Base-by-base conservation (phyloP, 2,797 vertebrate species). In the Periparus ater region DNA sequence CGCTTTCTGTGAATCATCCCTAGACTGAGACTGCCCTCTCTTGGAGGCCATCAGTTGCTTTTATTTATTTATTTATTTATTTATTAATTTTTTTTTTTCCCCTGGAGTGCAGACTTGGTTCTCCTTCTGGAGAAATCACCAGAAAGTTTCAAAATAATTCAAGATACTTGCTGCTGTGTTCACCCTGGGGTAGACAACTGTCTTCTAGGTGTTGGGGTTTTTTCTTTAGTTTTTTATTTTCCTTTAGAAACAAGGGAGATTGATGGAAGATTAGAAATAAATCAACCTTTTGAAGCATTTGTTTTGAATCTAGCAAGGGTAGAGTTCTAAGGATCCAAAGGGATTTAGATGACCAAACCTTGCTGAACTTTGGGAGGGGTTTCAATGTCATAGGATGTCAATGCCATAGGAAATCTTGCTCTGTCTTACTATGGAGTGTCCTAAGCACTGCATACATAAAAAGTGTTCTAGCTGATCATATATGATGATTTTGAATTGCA, bases 1-100 rank as follows among this genome's bases (percentile, higher is more conserved):
- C 1, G 0, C 7, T 19, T 22, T 20, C 26, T 55, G 34, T 44
- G 68, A 18, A 5, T 44, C 65, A 86, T 92, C 62, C n/a, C 38
- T 65, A 38, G 91, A 87, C 82, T 67, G 48, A 91, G 48, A 19
- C 53, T 95, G 96, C 96, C 97, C 96, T 93, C 96, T 96, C 40
- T 75, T 95, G 96, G 89, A 82, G 7, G 3, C 19, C 13, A 29
- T 60, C 26, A 47, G 42, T 53, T 71, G 27, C n/a, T 87, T 78
- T 65, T 26, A 9, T 25, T 55, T 20, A 11, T 5, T 13, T 27
- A 16, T 11, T 2, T 23, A 3, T 11, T 16, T 15, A n/a, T n/a
- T n/a, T n/a, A n/a, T n/a, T 9, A 38, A 36, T 36, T 8, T 13
- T 25, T 19, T 4, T 17, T 14, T 14, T 12, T 4, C 7, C 3